These are phyloP conservation scores for Atethmia centrago DNA, from an alignment of 2,888 invertebrate genomes.

Conservation along the genomic window DNA sequence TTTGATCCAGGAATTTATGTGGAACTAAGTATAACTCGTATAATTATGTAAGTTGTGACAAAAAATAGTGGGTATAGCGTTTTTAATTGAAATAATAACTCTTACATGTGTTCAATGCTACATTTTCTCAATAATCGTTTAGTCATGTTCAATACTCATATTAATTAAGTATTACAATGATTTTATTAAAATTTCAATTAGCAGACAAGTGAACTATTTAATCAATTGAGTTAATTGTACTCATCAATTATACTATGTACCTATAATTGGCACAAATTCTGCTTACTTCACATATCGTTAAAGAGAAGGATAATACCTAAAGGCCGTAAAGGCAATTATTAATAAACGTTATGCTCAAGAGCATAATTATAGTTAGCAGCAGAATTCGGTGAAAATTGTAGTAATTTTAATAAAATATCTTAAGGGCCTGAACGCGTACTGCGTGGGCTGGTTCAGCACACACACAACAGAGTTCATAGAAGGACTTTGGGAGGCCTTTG, in stretches of 20 bases:
- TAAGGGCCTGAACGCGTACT: background rate
- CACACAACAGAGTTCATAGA: no score
- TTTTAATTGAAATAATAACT: background rate
- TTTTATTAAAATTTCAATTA: conserved; percentile 1
- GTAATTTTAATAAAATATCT: background rate
- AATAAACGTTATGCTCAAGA: background rate
- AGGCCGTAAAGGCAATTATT: background rate
- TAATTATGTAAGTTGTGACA: background rate
- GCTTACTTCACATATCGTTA: background rate
- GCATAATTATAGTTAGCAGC: background rate
- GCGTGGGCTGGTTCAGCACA: no score
- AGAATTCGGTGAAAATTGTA: background rate
- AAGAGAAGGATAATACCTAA: background rate
- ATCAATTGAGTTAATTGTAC: background rate
- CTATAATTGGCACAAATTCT: background rate
- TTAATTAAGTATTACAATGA: background rate
- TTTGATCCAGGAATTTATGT: background rate
- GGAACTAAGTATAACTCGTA: background rate
- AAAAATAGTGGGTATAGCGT: background rate
- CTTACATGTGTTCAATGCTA: background rate
- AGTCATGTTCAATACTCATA: background rate
- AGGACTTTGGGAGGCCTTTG: no score
- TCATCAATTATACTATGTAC: background rate
- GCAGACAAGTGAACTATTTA: background rate
- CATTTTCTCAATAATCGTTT: background rate